A percentile compares a stretch with the other conserved stretches of the same genome.
These are phyloP conservation scores for Morelia viridis DNA, from an alignment of 2,797 vertebrate genomes.

Conservation along the genomic window DNA sequence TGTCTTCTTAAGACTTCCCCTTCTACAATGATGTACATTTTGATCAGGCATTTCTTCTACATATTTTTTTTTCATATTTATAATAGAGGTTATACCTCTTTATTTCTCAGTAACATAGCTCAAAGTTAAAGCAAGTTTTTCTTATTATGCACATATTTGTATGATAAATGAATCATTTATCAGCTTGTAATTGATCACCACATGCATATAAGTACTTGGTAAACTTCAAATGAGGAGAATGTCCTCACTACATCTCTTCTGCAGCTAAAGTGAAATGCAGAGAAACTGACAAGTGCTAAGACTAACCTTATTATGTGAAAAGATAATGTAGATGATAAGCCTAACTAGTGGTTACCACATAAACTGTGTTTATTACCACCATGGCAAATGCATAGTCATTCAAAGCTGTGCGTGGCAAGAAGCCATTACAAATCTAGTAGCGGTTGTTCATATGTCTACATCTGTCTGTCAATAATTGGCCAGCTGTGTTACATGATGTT, in stretches of 20 bases:
- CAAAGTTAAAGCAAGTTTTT: neutral
- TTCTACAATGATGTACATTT: neutral
- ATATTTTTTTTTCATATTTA: neutral
- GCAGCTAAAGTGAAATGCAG: neutral
- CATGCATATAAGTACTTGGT: neutral
- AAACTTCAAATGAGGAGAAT: neutral
- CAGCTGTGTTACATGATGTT: neutral
- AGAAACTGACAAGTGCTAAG: neutral
- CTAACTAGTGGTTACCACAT: neutral
- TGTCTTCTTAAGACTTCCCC: neutral
- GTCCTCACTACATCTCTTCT: neutral
- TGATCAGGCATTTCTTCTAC: neutral
- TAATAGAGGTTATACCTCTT: neutral
- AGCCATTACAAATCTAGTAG: neutral
- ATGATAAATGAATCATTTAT: neutral
- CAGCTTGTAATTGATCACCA: neutral
- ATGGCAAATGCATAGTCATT: neutral
- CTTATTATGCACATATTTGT: neutral
- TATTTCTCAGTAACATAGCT: neutral
- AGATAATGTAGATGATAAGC: neutral
- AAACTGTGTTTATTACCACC: neutral
- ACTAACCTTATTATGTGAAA: neutral
- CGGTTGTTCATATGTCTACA: too few relatives aligned
- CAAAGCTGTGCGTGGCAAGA: neutral
- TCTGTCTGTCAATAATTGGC: neutral